Conservation (phyloP, 2,888 invertebrate genomes). For the Thereva nobilitata region DNA sequence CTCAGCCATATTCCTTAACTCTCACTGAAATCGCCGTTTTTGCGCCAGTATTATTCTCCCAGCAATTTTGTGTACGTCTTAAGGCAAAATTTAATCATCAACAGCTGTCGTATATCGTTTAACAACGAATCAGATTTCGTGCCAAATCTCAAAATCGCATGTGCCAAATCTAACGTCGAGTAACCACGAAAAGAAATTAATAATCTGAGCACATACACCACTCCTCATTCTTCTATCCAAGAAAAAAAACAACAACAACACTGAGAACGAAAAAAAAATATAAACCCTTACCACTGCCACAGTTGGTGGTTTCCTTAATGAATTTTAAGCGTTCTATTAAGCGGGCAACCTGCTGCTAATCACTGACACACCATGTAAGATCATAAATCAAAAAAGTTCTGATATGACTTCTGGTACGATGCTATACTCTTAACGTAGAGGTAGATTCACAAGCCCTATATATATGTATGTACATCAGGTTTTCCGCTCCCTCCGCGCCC, state of each 20-base stretch:
- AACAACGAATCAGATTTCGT: not conserved
- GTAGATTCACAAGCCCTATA: too few relatives aligned
- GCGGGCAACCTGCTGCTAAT: slow-evolving; percentile 20
- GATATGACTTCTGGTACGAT: not conserved
- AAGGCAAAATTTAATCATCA: slow-evolving; percentile 2
- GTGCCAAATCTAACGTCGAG: slow-evolving; percentile 15
- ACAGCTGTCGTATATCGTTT: slow-evolving; percentile 10
- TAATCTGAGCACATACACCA: slow-evolving; percentile 18
- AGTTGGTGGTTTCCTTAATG: slow-evolving; percentile 23
- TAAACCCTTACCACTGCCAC: not conserved
- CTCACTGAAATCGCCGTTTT: too few relatives aligned
- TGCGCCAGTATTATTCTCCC: too few relatives aligned
- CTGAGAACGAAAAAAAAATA: too few relatives aligned
- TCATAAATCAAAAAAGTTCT: slow-evolving; percentile 17
- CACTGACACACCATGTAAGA: slow-evolving; percentile 21
- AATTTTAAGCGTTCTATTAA: slow-evolving; percentile 29
- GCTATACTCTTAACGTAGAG: too few relatives aligned
- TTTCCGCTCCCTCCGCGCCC: too few relatives aligned
- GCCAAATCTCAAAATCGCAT: slow-evolving; percentile 21
- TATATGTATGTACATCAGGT: too few relatives aligned
- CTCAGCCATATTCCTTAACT: too few relatives aligned
- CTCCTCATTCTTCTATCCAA: too few relatives aligned
- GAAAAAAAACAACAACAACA: too few relatives aligned
- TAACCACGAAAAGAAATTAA: slow-evolving; percentile 26
- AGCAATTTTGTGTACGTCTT: slow-evolving; percentile 1